A percentile compares a stretch with the other conserved stretches of the same genome.
phyloP scores from a whole-genome alignment of 2,113 vertebrate genomes.

The Pongo pygmaeus region DNA sequence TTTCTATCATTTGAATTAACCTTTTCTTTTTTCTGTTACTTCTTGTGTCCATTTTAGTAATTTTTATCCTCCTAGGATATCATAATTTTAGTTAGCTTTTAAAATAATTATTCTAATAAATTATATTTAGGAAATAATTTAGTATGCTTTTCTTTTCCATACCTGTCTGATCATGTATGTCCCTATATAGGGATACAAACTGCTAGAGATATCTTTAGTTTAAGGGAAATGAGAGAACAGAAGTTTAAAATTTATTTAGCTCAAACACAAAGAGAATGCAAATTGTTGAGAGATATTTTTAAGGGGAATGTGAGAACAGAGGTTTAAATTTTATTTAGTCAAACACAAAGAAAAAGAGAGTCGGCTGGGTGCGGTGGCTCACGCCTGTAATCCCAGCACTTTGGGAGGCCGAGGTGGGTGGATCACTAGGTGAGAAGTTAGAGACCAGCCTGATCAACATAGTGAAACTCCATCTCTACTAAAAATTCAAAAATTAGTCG shows the following conservation, averaged over 20 bases:
- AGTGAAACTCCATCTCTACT: too few species aligned
- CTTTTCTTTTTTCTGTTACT: too few species aligned
- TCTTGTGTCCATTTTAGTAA: neutral
- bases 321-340: too few species aligned
- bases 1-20: neutral
- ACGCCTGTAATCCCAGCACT: too few species aligned
- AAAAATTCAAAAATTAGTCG: too few species aligned
- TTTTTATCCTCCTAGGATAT: neutral
- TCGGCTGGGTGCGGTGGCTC: too few species aligned
- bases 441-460: too few species aligned
- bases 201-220: neutral
- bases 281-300: too few species aligned
- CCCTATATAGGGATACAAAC: neutral
- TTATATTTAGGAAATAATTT: neutral
- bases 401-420: too few species aligned
- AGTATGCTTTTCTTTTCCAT: neutral
- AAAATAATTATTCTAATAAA: neutral
- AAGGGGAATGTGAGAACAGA: too few species aligned
- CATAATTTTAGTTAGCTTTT: neutral
- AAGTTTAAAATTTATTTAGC: neutral
- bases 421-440: too few species aligned
- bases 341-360: neutral
- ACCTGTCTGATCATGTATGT: neutral
- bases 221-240: neutral
- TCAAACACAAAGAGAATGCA: neutral